These are phyloP conservation scores for Morinoia aosen DNA, from an alignment of 2,888 invertebrate genomes.

Conservation along the genomic window DNA sequence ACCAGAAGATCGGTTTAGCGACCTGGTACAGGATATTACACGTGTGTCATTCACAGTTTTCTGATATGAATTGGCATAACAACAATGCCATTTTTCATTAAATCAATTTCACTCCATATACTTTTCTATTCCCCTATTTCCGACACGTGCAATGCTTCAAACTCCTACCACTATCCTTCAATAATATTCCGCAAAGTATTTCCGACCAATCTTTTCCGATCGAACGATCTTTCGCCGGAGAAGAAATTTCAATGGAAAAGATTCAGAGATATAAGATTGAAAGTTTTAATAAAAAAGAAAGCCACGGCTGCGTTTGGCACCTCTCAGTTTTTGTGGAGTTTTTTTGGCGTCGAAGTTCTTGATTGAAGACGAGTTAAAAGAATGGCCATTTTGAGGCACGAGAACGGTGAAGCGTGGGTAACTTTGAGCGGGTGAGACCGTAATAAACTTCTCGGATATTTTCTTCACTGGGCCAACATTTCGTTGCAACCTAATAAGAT, in stretches of 20 bases:
- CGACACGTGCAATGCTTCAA: too few species aligned
- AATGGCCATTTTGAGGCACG: neutral
- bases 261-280: neutral
- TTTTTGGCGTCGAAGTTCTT: neutral
- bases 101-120: too few species aligned
- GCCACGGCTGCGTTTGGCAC: neutral
- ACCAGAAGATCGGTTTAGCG: too few species aligned
- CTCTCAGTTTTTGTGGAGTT: neutral
- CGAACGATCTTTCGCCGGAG: neutral
- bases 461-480: too few species aligned
- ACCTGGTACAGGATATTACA: too few species aligned
- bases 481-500: too few species aligned
- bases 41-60: too few species aligned
- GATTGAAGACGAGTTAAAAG: constrained; percentile 3
- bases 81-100: too few species aligned
- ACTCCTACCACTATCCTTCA: neutral
- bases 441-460: too few species aligned
- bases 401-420: neutral
- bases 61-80: too few species aligned
- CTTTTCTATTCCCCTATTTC: too few species aligned
- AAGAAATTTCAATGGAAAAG: neutral
- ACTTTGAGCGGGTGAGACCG: too few species aligned
- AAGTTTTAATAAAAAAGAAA: constrained; percentile 1
- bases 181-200: neutral
- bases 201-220: neutral